phyloP scores from a whole-genome alignment of 2,888 invertebrate genomes.

The Heliconius erato region DNA sequence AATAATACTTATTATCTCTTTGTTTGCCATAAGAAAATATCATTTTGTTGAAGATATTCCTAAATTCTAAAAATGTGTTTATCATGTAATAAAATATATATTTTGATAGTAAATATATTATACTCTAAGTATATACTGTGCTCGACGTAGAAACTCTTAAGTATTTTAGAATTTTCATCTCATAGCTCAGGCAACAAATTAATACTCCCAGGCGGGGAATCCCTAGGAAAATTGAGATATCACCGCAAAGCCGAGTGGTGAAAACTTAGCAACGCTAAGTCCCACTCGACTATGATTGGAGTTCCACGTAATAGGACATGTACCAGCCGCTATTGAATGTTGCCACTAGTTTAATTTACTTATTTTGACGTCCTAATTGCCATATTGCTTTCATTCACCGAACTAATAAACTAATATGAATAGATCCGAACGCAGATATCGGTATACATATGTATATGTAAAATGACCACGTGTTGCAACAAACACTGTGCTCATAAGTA shows the following conservation, averaged over 20 bases:
- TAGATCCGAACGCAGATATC: not conserved
- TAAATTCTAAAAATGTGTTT: not conserved
- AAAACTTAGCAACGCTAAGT: slow-evolving; percentile 84
- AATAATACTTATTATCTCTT: not conserved
- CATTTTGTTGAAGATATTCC: not conserved
- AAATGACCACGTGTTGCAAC: not conserved
- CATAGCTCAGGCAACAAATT: slow-evolving; percentile 69
- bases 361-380: slow-evolving; percentile 48
- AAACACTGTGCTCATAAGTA: not conserved
- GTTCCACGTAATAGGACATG: slow-evolving; percentile 52
- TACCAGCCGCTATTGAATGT: slow-evolving; percentile 45
- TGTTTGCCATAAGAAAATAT: not conserved
- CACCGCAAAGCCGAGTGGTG: slow-evolving; percentile 71
- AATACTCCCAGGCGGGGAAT: slow-evolving; percentile 71
- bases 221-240: slow-evolving; percentile 78
- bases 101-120: not conserved
- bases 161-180: slow-evolving; percentile 56
- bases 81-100: not conserved
- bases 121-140: not conserved
- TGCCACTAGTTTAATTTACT: slow-evolving; percentile 49
- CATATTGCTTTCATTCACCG: slow-evolving; percentile 34
- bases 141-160: slow-evolving; percentile 6
- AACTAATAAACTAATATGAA: not conserved
- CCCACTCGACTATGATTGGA: slow-evolving; percentile 68
- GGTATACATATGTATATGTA: not conserved